phyloP scores from a whole-genome alignment of 1,140 invertebrate species.

The Polypedilum vanderplanki region DNA sequence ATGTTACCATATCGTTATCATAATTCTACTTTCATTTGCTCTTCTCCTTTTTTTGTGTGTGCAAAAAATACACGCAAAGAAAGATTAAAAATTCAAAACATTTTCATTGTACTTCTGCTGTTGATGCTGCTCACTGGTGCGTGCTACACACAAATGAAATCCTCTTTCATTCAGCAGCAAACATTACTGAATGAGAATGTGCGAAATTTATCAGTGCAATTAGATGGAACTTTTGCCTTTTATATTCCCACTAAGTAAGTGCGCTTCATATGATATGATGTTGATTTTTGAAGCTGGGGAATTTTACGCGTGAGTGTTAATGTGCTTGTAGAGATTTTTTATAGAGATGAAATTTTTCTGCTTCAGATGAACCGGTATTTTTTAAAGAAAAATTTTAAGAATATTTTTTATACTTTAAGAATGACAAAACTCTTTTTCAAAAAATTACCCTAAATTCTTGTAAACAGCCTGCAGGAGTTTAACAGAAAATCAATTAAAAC shows the following conservation, averaged over 20 bases:
- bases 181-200: neutral
- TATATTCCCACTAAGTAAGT: neutral
- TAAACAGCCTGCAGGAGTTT: too few species aligned
- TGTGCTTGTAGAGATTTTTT: too few species aligned
- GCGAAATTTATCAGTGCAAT: constrained; percentile 17
- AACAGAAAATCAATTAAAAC: too few species aligned
- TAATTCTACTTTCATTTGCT: neutral
- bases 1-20: constrained; percentile 12
- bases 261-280: too few species aligned
- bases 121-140: neutral
- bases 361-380: too few species aligned
- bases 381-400: too few species aligned
- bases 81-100: constrained; percentile 13
- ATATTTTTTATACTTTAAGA: too few species aligned
- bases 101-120: neutral
- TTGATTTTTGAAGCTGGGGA: too few species aligned
- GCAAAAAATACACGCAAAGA: neutral
- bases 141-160: constrained; percentile 11
- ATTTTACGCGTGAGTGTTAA: too few species aligned
- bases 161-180: neutral
- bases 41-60: neutral
- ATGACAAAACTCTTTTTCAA: too few species aligned
- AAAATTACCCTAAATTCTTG: too few species aligned
- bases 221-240: neutral
- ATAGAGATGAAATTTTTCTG: too few species aligned